Evolutionary conservation across 2,797 vertebrate genomes (phyloP).

Genomic region (Chrosomus eos): DNA sequence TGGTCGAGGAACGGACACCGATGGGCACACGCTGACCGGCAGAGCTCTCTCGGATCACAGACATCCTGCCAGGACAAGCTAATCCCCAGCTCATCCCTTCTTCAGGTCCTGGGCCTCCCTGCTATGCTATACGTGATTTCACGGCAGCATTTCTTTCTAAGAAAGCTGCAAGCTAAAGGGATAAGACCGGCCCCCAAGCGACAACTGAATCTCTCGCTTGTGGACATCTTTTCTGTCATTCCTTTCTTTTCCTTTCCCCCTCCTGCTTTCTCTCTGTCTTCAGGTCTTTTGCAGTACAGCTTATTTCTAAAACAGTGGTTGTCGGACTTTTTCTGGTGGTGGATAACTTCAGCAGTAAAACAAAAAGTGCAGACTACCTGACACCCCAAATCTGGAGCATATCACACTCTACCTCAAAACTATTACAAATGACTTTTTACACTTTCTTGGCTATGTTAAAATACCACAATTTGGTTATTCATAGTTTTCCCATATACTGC

Average conservation of each 20-base stretch:
- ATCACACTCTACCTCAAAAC: background rate
- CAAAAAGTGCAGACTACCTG: background rate
- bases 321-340: background rate
- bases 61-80: slow-evolving; percentile 73
- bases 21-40: slow-evolving; percentile 70
- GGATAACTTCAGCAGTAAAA: background rate
- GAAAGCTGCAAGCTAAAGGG: slow-evolving; percentile 76
- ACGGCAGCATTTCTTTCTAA: slow-evolving; percentile 70
- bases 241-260: slow-evolving; percentile 30
- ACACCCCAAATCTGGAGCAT: background rate
- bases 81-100: slow-evolving; percentile 80
- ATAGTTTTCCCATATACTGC: background rate
- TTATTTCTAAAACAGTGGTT: slow-evolving; percentile 11
- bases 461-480: background rate
- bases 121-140: slow-evolving; percentile 80
- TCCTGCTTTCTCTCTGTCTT: slow-evolving; percentile 2
- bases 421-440: background rate
- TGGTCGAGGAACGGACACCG: slow-evolving; percentile 69
- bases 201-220: slow-evolving; percentile 71
- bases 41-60: slow-evolving; percentile 78
- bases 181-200: slow-evolving; percentile 74
- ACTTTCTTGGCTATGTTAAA: background rate
- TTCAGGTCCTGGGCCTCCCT: slow-evolving; percentile 74
- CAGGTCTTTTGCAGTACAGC: slow-evolving; percentile 5
- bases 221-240: slow-evolving; percentile 43